Conservation (phyloP, 2,797 vertebrate species). For the Buceros bicornis region DNA sequence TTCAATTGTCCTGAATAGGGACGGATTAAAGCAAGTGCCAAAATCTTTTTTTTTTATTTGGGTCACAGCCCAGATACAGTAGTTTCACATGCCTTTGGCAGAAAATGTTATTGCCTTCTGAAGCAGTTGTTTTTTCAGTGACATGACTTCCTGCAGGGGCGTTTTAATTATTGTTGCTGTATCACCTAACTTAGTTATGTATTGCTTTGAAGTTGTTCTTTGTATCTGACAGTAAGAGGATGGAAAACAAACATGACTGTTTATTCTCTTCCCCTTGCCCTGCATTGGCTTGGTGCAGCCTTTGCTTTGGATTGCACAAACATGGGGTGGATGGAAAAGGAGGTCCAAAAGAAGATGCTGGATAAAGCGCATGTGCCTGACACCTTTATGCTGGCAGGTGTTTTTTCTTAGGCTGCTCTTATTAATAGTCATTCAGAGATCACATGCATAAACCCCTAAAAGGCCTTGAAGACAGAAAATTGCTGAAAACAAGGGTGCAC, state of each 20-base stretch:
- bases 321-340: neutral
- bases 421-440: neutral
- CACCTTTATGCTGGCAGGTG: neutral
- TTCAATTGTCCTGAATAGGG: neutral
- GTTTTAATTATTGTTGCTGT: slow-evolving; percentile 70
- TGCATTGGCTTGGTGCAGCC: neutral
- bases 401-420: neutral
- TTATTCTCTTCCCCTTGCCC: slow-evolving; percentile 52
- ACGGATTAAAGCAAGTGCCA: neutral
- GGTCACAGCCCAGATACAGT: neutral
- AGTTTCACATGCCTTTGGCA: slow-evolving; percentile 45
- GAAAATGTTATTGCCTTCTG: slow-evolving; percentile 46
- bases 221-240: slow-evolving; percentile 34
- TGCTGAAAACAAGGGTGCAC: neutral
- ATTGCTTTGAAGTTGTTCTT: slow-evolving; percentile 65
- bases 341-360: neutral
- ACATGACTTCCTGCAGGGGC: slow-evolving; percentile 63
- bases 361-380: neutral
- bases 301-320: slow-evolving; percentile 30
- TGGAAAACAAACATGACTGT: slow-evolving; percentile 44
- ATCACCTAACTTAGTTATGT: slow-evolving; percentile 52
- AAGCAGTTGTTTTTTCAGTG: slow-evolving; percentile 48
- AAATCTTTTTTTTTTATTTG: neutral
- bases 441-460: neutral
- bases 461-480: neutral